These are phyloP conservation scores for Oryzias sinensis DNA, from an alignment of 2,797 vertebrate species.

Conservation along the genomic window DNA sequence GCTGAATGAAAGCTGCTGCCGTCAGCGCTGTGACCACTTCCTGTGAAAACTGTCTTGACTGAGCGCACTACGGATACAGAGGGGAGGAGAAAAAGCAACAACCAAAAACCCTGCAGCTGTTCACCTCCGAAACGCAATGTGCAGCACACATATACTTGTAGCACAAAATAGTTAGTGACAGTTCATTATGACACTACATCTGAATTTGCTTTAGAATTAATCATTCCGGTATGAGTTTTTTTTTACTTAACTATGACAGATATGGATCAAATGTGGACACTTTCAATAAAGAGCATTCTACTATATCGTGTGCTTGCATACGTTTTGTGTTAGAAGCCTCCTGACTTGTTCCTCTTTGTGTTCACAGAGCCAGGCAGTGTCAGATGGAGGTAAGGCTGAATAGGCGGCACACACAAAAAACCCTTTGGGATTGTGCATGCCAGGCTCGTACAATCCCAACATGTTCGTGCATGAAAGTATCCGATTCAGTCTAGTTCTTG, in stretches of 20 bases:
- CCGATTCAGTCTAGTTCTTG: constrained; percentile 29
- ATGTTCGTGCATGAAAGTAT: constrained; percentile 54
- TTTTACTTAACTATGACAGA: neutral
- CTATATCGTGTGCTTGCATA: neutral
- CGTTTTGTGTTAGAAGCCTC: neutral
- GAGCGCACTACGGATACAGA: constrained; percentile 36
- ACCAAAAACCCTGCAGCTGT: constrained; percentile 33
- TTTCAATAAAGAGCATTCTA: neutral
- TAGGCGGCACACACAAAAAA: constrained; percentile 3
- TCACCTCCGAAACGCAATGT: constrained; percentile 34
- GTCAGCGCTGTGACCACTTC: constrained; percentile 65
- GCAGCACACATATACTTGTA: too few species aligned
- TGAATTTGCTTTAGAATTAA: too few species aligned
- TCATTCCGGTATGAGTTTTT: neutral
- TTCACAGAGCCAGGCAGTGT: constrained; percentile 88
- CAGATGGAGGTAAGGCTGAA: constrained; percentile 90
- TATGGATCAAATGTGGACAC: neutral
- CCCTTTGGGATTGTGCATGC: constrained; percentile 10
- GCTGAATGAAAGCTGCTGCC: constrained; percentile 62
- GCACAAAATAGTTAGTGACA: too few species aligned
- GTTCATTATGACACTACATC: too few species aligned
- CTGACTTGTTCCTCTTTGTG: constrained; percentile 32
- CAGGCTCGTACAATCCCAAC: constrained; percentile 22
- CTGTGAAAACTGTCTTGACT: constrained; percentile 54
- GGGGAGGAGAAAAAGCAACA: constrained; percentile 9